phyloP scores from a whole-genome alignment of 2,888 invertebrate genomes.

The Hirtodrosophila histrioides region DNA sequence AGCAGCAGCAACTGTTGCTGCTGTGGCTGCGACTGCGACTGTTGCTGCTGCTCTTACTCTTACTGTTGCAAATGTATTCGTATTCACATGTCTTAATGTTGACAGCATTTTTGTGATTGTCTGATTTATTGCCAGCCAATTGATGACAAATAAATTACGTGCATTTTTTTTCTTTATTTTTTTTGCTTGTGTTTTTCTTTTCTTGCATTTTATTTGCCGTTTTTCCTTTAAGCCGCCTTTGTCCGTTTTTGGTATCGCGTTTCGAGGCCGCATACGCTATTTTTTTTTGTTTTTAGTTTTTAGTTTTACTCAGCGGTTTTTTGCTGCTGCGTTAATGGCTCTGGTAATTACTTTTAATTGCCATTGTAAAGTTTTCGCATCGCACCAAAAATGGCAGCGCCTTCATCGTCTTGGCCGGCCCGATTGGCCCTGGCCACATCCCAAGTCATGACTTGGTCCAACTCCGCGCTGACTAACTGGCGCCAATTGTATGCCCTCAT shows the following conservation, averaged over 20 bases:
- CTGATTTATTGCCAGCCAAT: conserved; percentile 83
- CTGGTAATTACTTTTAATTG: conserved; percentile 77
- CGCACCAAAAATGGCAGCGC: conserved; percentile 72
- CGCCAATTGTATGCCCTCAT: conserved; percentile 39
- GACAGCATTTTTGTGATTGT: conserved; percentile 84
- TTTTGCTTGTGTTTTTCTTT: conserved; percentile 32
- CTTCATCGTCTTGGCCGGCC: conserved; percentile 45
- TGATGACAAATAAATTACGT: conserved; percentile 79
- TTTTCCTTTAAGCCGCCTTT: conserved; percentile 65
- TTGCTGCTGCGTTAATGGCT: conserved; percentile 71
- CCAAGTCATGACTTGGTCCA: conserved; percentile 32
- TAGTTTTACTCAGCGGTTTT: neutral
- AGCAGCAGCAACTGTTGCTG: conserved; percentile 25
- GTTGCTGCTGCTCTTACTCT: conserved; percentile 1
- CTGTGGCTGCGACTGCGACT: conserved; percentile 5
- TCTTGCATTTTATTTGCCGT: conserved; percentile 50
- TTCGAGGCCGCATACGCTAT: conserved; percentile 31
- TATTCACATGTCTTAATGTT: conserved; percentile 81
- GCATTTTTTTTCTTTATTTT: conserved; percentile 52
- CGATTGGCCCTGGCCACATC: conserved; percentile 49
- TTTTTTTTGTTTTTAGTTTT: conserved; percentile 14
- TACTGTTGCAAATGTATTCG: conserved; percentile 60
- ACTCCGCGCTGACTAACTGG: conserved; percentile 33
- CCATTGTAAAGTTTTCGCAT: conserved; percentile 77
- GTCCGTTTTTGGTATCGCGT: conserved; percentile 66